phyloP scores from a whole-genome alignment of 2,113 vertebrate species.

The Crotalus helleri region DNA sequence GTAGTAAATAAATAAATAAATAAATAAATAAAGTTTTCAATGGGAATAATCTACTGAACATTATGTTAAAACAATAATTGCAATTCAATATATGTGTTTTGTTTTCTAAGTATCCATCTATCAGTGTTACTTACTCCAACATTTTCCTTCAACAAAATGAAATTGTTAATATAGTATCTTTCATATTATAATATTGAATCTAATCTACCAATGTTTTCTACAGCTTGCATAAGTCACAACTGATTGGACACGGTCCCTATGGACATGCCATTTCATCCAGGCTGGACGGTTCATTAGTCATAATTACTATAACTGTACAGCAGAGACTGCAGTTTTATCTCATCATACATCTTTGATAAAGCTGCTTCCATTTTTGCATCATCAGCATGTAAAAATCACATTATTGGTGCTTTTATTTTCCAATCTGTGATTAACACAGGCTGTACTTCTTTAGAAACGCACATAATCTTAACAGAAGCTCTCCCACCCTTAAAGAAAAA shows the following conservation, averaged over 20 bases:
- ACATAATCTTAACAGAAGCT: constrained; percentile 40
- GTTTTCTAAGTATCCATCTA: constrained; percentile 32
- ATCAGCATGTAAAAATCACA: constrained; percentile 78
- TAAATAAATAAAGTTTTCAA: no score
- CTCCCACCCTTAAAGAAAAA: not conserved
- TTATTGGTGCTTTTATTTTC: constrained; percentile 75
- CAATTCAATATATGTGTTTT: not conserved
- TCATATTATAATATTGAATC: constrained; percentile 52
- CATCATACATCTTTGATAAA: constrained; percentile 80
- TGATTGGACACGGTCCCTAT: constrained; percentile 80
- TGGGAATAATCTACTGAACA: not conserved
- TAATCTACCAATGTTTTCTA: constrained; percentile 75
- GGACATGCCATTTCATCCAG: constrained; percentile 88
- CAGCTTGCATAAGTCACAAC: constrained; percentile 80
- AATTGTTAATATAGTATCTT: constrained; percentile 59
- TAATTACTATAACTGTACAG: constrained; percentile 84
- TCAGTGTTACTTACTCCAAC: constrained; percentile 14
- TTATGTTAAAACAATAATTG: not conserved
- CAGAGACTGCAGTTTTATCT: constrained; percentile 81
- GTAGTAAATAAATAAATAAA: not conserved
- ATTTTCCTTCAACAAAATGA: constrained; percentile 41
- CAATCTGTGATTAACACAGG: constrained; percentile 73
- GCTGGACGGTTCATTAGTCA: constrained; percentile 93
- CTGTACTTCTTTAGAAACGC: constrained; percentile 62
- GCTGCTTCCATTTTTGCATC: constrained; percentile 75